These are phyloP conservation scores for Ammodytes dubius DNA, from an alignment of 2,113 vertebrate species.

Conservation along the genomic window DNA sequence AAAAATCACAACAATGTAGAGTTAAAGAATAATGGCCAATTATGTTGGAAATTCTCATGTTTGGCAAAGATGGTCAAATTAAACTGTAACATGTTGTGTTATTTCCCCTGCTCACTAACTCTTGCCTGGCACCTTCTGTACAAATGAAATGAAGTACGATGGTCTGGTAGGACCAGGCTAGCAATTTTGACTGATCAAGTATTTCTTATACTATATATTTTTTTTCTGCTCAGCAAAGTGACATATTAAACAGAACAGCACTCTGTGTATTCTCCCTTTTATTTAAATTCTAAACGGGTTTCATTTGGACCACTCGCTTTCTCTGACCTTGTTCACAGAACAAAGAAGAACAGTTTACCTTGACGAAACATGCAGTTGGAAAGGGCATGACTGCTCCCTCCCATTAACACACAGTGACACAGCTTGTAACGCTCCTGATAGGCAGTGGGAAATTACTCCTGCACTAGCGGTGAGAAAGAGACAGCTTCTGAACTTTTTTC, in stretches of 20 bases:
- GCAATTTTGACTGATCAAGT: too few species aligned
- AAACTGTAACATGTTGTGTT: neutral
- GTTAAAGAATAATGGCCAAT: too few species aligned
- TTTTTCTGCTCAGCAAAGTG: neutral
- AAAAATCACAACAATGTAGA: neutral
- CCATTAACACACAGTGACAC: constrained; percentile 50
- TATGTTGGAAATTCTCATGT: neutral
- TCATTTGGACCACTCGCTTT: neutral
- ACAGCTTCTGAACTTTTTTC: constrained; percentile 53
- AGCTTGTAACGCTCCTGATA: constrained; percentile 25
- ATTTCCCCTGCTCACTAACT: neutral
- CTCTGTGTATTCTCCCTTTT: neutral
- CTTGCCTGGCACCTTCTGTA: neutral
- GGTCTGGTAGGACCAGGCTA: too few species aligned
- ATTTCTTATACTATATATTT: too few species aligned
- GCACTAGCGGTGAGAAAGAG: constrained; percentile 20
- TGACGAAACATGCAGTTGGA: constrained; percentile 3
- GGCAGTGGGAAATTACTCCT: constrained; percentile 44
- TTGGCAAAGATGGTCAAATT: neutral
- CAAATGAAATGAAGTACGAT: too few species aligned
- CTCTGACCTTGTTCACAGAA: constrained; percentile 9
- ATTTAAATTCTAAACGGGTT: neutral
- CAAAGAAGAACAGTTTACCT: constrained; percentile 5
- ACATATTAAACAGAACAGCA: neutral
- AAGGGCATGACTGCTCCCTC: constrained; percentile 36